Evolutionary conservation across 1,140 invertebrate genomes (phyloP).

Genomic region (Muscidifurax raptorellus): DNA sequence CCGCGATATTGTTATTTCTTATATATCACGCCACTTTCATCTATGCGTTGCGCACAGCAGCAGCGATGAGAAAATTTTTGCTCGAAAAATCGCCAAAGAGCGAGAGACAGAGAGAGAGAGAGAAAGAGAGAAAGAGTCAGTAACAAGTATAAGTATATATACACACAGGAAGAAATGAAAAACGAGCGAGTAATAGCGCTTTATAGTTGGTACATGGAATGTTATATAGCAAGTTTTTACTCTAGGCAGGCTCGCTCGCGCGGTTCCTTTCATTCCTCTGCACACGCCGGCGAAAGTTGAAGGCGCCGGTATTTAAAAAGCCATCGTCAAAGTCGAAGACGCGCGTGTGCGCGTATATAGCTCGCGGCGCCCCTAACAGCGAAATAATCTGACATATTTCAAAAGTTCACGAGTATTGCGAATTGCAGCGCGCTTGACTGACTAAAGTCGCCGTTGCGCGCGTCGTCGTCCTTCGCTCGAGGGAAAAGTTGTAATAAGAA

Average conservation of each 20-base stretch:
- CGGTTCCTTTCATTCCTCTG: conserved; percentile 15
- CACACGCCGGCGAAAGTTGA: neutral
- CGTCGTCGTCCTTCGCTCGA: neutral
- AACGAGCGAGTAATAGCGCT: neutral
- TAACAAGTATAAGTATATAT: too few species aligned
- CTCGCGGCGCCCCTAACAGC: conserved; percentile 1
- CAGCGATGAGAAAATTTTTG: conserved; percentile 18
- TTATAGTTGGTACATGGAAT: neutral
- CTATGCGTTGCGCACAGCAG: neutral
- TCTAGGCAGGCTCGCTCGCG: too few species aligned
- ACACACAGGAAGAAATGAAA: neutral
- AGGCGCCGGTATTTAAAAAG: conserved; percentile 48
- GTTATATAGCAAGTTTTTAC: neutral
- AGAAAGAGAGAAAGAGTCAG: too few species aligned
- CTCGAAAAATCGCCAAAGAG: neutral
- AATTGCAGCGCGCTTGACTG: conserved; percentile 24
- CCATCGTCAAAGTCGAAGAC: conserved; percentile 42
- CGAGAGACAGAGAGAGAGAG: too few species aligned
- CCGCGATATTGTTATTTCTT: conserved; percentile 51
- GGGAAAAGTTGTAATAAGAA: conserved; percentile 49
- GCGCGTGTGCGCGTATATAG: neutral
- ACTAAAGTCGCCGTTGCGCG: conserved; percentile 31
- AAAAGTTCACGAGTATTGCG: conserved; percentile 42
- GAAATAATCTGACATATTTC: conserved; percentile 52
- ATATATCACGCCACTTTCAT: conserved; percentile 28